phyloP scores from a whole-genome alignment of 2,797 vertebrate species.

The Chaetophractus vellerosus region DNA sequence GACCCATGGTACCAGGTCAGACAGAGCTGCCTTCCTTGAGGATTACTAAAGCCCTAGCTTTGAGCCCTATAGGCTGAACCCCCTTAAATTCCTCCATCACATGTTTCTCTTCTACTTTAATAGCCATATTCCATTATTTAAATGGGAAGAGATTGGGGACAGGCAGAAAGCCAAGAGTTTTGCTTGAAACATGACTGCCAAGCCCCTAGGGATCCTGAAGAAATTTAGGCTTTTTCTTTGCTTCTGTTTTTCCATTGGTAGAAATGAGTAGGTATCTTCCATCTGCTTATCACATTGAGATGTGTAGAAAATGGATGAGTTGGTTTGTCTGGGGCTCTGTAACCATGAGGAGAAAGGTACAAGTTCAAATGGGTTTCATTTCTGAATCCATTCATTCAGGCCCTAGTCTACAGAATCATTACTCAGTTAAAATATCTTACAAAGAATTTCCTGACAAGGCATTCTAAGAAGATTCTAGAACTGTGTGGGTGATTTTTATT shows the following conservation, averaged over 20 bases:
- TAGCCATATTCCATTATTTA: conserved; percentile 9
- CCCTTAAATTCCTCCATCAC: neutral
- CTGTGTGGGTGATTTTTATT: neutral
- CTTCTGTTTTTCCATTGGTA: neutral
- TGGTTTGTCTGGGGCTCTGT: neutral
- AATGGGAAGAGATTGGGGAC: neutral
- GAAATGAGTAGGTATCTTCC: neutral
- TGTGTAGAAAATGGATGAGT: neutral
- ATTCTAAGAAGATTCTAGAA: neutral
- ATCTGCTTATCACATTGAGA: neutral
- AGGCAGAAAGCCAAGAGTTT: conserved; percentile 39
- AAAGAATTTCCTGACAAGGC: neutral
- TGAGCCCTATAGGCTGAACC: neutral
- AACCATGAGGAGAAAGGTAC: neutral
- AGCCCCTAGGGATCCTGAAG: neutral
- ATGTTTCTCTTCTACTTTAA: neutral
- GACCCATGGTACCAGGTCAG: neutral
- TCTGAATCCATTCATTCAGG: conserved; percentile 1
- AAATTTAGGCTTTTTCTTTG: neutral
- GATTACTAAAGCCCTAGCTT: neutral
- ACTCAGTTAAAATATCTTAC: conserved; percentile 30
- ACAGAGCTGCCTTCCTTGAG: neutral
- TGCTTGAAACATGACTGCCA: neutral
- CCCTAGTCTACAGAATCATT: neutral
- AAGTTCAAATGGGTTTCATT: neutral